phyloP scores from a whole-genome alignment of 2,797 vertebrate species.

The Poeciliopsis gracilis region DNA sequence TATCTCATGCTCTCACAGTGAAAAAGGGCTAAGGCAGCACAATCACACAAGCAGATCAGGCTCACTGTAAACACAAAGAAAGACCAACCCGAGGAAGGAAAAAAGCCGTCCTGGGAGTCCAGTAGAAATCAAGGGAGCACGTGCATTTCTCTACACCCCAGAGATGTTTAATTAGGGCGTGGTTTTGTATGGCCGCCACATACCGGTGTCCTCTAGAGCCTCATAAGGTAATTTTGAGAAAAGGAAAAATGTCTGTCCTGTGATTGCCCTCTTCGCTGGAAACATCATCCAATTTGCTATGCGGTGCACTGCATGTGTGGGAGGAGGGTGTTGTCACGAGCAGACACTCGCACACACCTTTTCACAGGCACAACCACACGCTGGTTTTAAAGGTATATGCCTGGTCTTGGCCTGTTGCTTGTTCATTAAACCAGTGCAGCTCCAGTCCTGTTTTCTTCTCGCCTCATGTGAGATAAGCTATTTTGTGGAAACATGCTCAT shows the following conservation, averaged over 20 bases:
- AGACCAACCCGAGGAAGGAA: conserved; percentile 68
- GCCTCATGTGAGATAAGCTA: conserved; percentile 46
- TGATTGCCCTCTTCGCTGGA: conserved; percentile 25
- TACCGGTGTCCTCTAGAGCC: conserved; percentile 58
- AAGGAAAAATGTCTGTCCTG: conserved; percentile 26
- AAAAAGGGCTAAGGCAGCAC: conserved; percentile 21
- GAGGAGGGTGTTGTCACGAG: conserved; percentile 14
- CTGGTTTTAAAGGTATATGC: conserved; percentile 30
- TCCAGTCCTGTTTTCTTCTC: conserved; percentile 40
- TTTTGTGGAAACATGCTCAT: conserved; percentile 72
- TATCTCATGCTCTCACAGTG: not conserved
- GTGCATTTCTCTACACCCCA: conserved; percentile 49
- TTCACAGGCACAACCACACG: conserved; percentile 45
- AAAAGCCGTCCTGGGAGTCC: conserved; percentile 45
- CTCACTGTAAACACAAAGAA: conserved; percentile 56
- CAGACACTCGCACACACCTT: conserved; percentile 41
- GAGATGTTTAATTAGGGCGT: conserved; percentile 64
- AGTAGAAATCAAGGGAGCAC: conserved; percentile 51
- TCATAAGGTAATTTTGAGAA: conserved; percentile 42
- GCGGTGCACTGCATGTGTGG: not conserved
- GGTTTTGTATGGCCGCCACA: conserved; percentile 57
- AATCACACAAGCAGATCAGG: conserved; percentile 45
- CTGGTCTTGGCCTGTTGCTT: conserved; percentile 43
- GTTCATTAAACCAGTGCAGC: conserved; percentile 66
- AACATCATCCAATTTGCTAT: conserved; percentile 27